Conservation (phyloP, 2,797 vertebrate species). For the Micrastur ruficollis region DNA sequence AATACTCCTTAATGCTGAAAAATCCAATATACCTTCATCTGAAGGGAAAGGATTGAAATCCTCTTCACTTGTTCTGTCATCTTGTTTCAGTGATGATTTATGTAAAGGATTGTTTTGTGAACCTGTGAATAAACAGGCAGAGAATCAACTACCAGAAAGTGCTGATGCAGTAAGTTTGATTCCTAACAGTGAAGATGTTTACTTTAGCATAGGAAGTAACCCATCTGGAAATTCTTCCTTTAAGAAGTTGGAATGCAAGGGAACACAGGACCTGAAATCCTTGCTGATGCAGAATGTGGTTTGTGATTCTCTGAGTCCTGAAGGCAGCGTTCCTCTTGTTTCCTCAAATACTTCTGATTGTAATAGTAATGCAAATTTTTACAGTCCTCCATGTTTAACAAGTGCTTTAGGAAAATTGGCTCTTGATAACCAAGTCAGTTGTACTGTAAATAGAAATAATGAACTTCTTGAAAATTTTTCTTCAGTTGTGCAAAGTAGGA, state of each 20-base stretch:
- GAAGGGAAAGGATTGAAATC: constrained; percentile 65
- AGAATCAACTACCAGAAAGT: constrained; percentile 30
- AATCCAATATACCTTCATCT: constrained; percentile 34
- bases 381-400: constrained; percentile 59
- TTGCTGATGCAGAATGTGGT: constrained; percentile 31
- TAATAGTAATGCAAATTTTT: constrained; percentile 31
- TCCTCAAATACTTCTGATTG: constrained; percentile 14
- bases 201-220: constrained; percentile 29
- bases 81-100: constrained; percentile 58
- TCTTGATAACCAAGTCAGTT: constrained; percentile 64
- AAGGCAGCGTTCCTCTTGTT: constrained; percentile 22
- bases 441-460: constrained; percentile 50
- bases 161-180: constrained; percentile 74
- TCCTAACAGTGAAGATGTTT: constrained; percentile 63
- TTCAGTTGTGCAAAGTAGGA: constrained; percentile 68
- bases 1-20: constrained; percentile 56
- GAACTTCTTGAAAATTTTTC: constrained; percentile 72
- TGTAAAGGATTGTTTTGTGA: constrained; percentile 44
- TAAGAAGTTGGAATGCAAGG: constrained; percentile 47
- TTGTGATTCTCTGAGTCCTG: constrained; percentile 66
- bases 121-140: constrained; percentile 9
- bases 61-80: constrained; percentile 53
- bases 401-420: constrained; percentile 73
- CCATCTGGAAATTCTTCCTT: constrained; percentile 18
- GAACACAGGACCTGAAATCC: constrained; percentile 66